Evolutionary conservation across 1,140 invertebrate genomes (phyloP).

Genomic region (Hesperophylax magnus): DNA sequence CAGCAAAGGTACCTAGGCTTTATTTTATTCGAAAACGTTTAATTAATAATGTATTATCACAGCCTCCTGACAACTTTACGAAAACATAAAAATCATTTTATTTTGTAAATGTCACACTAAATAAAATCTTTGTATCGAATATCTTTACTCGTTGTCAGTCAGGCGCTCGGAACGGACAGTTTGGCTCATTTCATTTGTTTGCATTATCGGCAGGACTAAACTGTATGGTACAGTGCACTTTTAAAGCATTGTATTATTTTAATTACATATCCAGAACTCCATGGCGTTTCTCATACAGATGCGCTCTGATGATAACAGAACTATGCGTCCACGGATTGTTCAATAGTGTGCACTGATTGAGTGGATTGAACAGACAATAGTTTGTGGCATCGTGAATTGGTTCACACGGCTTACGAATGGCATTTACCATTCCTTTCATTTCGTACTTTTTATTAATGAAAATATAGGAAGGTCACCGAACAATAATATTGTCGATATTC

Average conservation of each 20-base stretch:
- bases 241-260: conserved; percentile 43
- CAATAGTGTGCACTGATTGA: not conserved
- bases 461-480: conserved; percentile 40
- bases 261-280: conserved; percentile 42
- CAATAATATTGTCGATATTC: conserved; percentile 36
- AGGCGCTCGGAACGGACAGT: conserved; percentile 19
- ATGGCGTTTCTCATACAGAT: conserved; percentile 42
- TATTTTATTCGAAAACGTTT: conserved; percentile 38
- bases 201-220: conserved; percentile 40
- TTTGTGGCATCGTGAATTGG: conserved; percentile 28
- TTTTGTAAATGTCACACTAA: conserved; percentile 20
- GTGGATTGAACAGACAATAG: no score
- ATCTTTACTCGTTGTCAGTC: not conserved
- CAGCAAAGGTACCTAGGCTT: not conserved
- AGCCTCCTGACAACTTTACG: conserved; percentile 27
- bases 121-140: conserved; percentile 23
- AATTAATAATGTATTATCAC: conserved; percentile 29
- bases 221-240: conserved; percentile 30
- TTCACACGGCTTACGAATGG: conserved; percentile 46
- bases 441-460: conserved; percentile 44
- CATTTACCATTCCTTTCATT: conserved; percentile 46
- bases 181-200: conserved; percentile 10
- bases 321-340: conserved; percentile 26
- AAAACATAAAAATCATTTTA: not conserved
- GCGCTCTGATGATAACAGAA: conserved; percentile 42